phyloP scores from a whole-genome alignment of 2,888 invertebrate genomes.

The Zonitis immaculata region DNA sequence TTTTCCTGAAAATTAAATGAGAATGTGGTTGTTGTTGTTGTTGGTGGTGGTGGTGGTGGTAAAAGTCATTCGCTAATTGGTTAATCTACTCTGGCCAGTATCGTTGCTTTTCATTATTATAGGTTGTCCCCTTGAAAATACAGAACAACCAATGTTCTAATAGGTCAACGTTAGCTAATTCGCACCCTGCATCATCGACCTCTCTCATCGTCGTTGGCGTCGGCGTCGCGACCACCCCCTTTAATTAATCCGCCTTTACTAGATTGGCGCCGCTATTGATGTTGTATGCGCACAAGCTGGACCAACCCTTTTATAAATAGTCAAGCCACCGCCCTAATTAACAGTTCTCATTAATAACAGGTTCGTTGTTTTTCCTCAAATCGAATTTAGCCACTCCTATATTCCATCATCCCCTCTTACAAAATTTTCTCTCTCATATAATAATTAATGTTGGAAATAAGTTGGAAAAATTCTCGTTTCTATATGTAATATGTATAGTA shows the following conservation, averaged over 20 bases:
- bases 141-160: slow-evolving; percentile 16
- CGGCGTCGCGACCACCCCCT: slow-evolving; percentile 41
- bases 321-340: slow-evolving; percentile 47
- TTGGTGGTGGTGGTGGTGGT: neutral
- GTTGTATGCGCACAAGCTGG: slow-evolving; percentile 43
- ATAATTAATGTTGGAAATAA: too few relatives aligned
- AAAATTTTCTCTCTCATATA: too few relatives aligned
- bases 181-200: slow-evolving; percentile 24
- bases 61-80: slow-evolving; percentile 11
- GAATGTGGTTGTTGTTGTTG: too few relatives aligned
- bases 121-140: neutral
- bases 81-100: slow-evolving; percentile 12
- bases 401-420: too few relatives aligned
- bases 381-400: neutral
- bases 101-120: slow-evolving; percentile 4
- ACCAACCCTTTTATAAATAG: slow-evolving; percentile 42
- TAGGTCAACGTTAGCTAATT: slow-evolving; percentile 34
- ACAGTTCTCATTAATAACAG: slow-evolving; percentile 38
- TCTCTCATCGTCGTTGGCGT: slow-evolving; percentile 23
- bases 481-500: too few relatives aligned
- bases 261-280: slow-evolving; percentile 51
- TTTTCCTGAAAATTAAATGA: too few relatives aligned
- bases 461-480: too few relatives aligned
- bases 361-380: neutral
- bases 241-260: slow-evolving; percentile 44